Evolutionary conservation across 1,140 invertebrate species (phyloP), one percentile per base, ranked within the genome.

Genomic region (Drosophila lowei): DNA sequence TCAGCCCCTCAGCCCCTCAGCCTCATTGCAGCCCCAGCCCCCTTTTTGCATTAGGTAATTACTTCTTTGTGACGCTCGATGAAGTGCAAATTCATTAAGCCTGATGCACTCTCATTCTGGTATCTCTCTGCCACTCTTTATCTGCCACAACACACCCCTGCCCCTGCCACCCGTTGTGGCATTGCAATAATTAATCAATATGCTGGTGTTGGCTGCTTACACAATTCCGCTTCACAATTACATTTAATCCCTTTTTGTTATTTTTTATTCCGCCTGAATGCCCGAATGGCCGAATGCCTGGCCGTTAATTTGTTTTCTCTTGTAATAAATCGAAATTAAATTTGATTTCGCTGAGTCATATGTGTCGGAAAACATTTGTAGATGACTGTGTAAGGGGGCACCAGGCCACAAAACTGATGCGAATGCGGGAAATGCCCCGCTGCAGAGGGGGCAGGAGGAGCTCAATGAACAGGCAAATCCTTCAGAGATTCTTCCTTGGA

Each of bases 81-180:
- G 73, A 86, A 85, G 77, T 85, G 81, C 77, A 86, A 75, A 81
- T 77, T 81, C 81, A 86, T 86, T 86, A 70, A 49, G 84, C 67
- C 34, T 86, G 73, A 65, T 86, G 80, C 67, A 80, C 62, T 59
- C 18, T 44, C 21, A 16, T n/a, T n/a, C 23, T 23, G 18, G 18
- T 18, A 18, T 18, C 38, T 16, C 16, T n/a, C 15, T 38, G n/a
- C 18, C 11, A 48, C 4, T 11, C 21, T 23, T 23, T 23, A 23
- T 28, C 30, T 11, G 9, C 34, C 57, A 11, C 25, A 15, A 2
- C 18, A 18, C 18, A 2, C 18, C 23, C 9, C 21, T 25, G 6
- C n/a, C 41, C 7, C 44, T 34, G n/a, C 28, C 25, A n/a, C n/a
- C 15, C 34, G 8, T 42, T 16, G 8, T 38, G 34, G 3, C 11